Conservation (phyloP, 1,140 invertebrate species). For the Galendromus occidentalis region DNA sequence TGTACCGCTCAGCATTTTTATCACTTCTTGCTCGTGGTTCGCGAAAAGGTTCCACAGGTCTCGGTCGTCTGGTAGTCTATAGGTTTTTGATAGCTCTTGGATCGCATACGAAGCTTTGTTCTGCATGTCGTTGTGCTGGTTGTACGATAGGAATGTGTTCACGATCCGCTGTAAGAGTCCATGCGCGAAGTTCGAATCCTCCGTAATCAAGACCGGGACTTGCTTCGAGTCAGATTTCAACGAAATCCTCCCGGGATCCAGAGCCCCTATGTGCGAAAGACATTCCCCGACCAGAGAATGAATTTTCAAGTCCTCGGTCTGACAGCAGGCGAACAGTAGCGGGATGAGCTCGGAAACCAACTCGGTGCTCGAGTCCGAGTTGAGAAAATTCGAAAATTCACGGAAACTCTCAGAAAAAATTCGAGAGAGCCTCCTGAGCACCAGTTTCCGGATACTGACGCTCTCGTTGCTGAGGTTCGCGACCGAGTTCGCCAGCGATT, state of each 20-base stretch:
- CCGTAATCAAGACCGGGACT: background rate
- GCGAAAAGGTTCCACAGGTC: background rate
- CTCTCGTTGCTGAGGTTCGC: constrained; percentile 6
- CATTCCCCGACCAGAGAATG: constrained; percentile 1
- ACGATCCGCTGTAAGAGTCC: background rate
- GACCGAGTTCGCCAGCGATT: background rate
- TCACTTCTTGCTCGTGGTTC: background rate
- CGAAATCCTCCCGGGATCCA: background rate
- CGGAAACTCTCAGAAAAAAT: background rate
- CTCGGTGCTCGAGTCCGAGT: background rate
- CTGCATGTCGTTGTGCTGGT: constrained; percentile 7
- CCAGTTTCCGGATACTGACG: background rate
- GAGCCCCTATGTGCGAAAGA: background rate
- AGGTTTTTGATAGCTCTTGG: background rate
- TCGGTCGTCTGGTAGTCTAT: background rate
- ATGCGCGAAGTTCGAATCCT: constrained; percentile 1
- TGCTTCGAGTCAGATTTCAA: background rate
- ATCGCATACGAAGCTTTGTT: constrained; percentile 3
- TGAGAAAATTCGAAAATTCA: background rate
- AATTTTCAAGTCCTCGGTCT: background rate
- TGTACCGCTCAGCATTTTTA: background rate
- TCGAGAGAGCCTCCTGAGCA: background rate
- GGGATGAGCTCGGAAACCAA: background rate
- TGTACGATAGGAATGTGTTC: background rate
- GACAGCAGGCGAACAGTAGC: background rate